Conservation (phyloP, 37 sponge, comb jelly and placozoan species). For the Sycon ciliatum region DNA sequence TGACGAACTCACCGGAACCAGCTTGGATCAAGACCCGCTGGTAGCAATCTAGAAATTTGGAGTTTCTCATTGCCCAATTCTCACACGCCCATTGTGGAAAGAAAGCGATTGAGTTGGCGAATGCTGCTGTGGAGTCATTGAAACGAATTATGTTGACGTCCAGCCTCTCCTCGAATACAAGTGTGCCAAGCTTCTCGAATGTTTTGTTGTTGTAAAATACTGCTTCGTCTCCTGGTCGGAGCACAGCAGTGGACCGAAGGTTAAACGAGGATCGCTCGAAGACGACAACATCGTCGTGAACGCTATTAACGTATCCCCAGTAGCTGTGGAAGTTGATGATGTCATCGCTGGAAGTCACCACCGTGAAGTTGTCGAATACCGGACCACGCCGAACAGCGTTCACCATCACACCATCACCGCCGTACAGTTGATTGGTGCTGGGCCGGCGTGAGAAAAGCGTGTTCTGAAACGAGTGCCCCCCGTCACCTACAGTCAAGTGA, state of each 20-base stretch:
- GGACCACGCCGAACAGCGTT: neutral
- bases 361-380: neutral
- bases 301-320: conserved; percentile 2
- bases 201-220: neutral
- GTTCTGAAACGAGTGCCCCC: neutral
- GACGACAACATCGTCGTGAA: neutral
- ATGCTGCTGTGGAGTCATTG: neutral
- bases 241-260: neutral
- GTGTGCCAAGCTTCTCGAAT: neutral
- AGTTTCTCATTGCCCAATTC: neutral
- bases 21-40: neutral
- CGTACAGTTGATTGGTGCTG: neutral
- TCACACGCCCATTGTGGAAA: neutral
- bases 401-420: neutral
- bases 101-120: neutral
- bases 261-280: neutral
- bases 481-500: neutral
- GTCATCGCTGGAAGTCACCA: neutral
- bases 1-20: neutral
- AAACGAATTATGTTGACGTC: neutral
- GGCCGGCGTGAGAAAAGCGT: neutral
- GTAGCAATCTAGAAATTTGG: neutral
- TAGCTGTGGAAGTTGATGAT: neutral
- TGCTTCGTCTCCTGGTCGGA: neutral
- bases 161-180: neutral